A percentile compares a stretch with the other conserved stretches of the same genome.
Evolutionary conservation across 2,113 vertebrate genomes (phyloP).

Genomic region (Procavia capensis): DNA sequence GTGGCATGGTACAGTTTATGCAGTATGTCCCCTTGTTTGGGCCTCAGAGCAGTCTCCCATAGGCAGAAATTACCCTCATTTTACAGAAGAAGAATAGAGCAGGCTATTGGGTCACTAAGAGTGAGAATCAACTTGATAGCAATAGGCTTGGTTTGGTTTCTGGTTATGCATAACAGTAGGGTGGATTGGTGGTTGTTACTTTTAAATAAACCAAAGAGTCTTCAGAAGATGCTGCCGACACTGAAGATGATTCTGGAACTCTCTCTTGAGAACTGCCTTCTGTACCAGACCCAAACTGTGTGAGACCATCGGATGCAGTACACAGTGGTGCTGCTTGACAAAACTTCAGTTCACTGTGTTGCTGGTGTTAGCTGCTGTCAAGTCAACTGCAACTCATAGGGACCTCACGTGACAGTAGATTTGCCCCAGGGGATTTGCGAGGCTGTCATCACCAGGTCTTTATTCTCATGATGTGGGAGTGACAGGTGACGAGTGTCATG

Average conservation of each 20-base stretch:
- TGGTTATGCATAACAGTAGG: neutral
- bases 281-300: neutral
- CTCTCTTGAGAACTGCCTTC: neutral
- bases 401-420: too few species aligned
- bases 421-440: too few species aligned
- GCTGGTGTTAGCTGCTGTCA: too few species aligned
- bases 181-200: neutral
- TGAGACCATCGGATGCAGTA: neutral
- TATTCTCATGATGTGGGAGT: too few species aligned
- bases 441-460: too few species aligned
- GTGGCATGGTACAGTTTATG: neutral
- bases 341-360: neutral
- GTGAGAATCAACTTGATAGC: too few species aligned
- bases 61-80: neutral
- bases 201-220: neutral
- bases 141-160: too few species aligned
- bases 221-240: neutral
- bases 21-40: neutral
- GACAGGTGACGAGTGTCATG: too few species aligned
- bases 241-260: neutral
- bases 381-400: too few species aligned
- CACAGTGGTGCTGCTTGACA: neutral
- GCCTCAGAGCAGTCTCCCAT: neutral
- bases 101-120: neutral
- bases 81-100: neutral